Conservation (phyloP, 92 coral and sea anemone genomes). For the Virgularia gustaviana region DNA sequence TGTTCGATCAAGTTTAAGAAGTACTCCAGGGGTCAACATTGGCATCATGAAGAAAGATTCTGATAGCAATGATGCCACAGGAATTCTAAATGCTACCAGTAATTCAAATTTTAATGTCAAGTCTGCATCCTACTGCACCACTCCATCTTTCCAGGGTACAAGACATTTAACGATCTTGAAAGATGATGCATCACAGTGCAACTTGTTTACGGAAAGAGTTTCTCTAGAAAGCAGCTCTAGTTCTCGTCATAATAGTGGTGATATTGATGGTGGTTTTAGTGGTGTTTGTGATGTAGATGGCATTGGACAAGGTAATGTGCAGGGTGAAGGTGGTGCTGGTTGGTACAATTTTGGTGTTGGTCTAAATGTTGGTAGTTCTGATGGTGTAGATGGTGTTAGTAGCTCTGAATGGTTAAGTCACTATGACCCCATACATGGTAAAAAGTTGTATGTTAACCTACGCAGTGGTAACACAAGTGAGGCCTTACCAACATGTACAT, state of each 20-base stretch:
- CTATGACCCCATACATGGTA: slow-evolving; percentile 51
- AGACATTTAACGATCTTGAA: neutral
- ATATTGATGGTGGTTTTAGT: neutral
- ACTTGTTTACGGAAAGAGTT: too few relatives aligned
- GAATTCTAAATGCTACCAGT: too few relatives aligned
- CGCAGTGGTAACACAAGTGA: slow-evolving; percentile 75
- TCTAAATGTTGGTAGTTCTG: neutral
- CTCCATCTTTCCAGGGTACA: too few relatives aligned
- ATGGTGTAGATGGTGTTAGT: neutral
- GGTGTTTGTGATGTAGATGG: too few relatives aligned
- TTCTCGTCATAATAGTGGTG: neutral
- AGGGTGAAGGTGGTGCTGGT: too few relatives aligned
- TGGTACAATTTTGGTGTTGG: neutral
- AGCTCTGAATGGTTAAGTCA: slow-evolving; percentile 62
- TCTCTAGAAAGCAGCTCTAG: neutral
- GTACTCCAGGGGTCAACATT: too few relatives aligned
- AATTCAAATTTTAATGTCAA: too few relatives aligned
- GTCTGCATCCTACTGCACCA: too few relatives aligned
- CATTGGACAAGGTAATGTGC: too few relatives aligned
- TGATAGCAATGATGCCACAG: too few relatives aligned
- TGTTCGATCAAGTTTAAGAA: too few relatives aligned
- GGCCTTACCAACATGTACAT: slow-evolving; percentile 45
- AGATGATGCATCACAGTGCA: neutral
- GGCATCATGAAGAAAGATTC: too few relatives aligned
- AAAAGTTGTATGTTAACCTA: slow-evolving; percentile 62